Percentiles rank a stretch among this genome's conserved stretches.
phyloP scores from a whole-genome alignment of 1,140 invertebrate genomes.

The Ceratitis capitata region DNA sequence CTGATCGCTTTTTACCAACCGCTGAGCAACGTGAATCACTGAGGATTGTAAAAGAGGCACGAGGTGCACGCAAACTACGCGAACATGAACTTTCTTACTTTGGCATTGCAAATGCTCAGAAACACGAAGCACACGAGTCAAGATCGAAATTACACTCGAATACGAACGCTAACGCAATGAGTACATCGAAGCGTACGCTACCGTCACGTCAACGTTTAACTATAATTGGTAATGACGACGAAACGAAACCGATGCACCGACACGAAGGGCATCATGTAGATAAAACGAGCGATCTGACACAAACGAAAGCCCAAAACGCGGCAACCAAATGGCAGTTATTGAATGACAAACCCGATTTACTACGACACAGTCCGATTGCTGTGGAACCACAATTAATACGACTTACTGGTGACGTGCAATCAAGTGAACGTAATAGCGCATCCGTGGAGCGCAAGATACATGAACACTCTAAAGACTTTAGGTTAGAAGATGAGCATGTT shows the following conservation, averaged over 20 bases:
- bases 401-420: slow-evolving; percentile 21
- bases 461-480: neutral
- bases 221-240: neutral
- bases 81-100: slow-evolving; percentile 66
- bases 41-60: slow-evolving; percentile 61
- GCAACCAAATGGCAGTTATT: slow-evolving; percentile 57
- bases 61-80: slow-evolving; percentile 64
- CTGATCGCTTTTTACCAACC: neutral
- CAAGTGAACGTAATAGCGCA: neutral
- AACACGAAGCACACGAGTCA: slow-evolving; percentile 25
- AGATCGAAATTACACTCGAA: slow-evolving; percentile 3
- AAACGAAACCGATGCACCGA: slow-evolving; percentile 42
- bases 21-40: slow-evolving; percentile 50
- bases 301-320: neutral
- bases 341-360: slow-evolving; percentile 61
- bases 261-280: neutral
- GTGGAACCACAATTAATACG: slow-evolving; percentile 40
- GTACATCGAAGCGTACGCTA: slow-evolving; percentile 48
- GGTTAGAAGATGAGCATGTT: neutral
- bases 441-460: slow-evolving; percentile 10
- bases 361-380: slow-evolving; percentile 54
- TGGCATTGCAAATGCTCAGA: slow-evolving; percentile 52
- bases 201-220: slow-evolving; percentile 48
- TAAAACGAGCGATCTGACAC: neutral
- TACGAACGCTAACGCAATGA: slow-evolving; percentile 5